These are phyloP conservation scores for Trachurus trachurus DNA, from an alignment of 2,797 vertebrate species.

Conservation along the genomic window DNA sequence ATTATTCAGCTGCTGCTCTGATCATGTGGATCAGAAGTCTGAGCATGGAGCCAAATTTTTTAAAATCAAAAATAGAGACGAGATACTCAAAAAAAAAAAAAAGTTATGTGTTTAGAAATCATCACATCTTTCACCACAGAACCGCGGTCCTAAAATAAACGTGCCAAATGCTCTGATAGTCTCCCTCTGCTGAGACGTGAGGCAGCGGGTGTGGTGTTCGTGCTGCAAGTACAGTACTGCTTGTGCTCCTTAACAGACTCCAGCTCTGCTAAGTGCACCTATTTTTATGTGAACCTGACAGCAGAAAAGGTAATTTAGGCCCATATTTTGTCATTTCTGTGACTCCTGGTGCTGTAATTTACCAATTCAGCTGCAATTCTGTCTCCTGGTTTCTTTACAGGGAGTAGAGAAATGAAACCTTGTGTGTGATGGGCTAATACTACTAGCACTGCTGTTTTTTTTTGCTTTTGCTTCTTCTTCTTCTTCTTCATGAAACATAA, in stretches of 20 bases:
- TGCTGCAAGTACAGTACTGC: conserved; percentile 1
- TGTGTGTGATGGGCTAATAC: conserved; percentile 12
- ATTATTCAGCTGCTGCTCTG: neutral
- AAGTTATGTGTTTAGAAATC: neutral
- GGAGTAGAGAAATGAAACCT: conserved; percentile 3
- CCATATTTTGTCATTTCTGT: conserved; percentile 15
- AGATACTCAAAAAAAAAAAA: neutral
- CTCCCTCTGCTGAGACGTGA: conserved; percentile 16
- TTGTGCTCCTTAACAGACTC: conserved; percentile 23
- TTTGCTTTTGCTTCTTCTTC: no score
- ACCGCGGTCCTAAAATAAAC: conserved; percentile 29
- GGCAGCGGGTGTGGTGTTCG: conserved; percentile 5
- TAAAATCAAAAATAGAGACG: neutral
- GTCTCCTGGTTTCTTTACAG: neutral
- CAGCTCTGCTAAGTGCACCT: conserved; percentile 16
- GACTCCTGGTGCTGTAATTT: neutral
- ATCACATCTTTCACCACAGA: neutral
- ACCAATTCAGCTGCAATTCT: conserved; percentile 8
- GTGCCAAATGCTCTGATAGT: conserved; percentile 24
- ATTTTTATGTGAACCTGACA: conserved; percentile 12
- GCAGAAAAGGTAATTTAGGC: conserved; percentile 16
- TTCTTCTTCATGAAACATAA: conserved; percentile 2
- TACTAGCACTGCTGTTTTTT: neutral
- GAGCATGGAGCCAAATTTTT: no score
- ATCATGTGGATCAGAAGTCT: neutral